Conservation (phyloP, 2,113 vertebrate species). For the Hypocryptadius cinnamomeus region DNA sequence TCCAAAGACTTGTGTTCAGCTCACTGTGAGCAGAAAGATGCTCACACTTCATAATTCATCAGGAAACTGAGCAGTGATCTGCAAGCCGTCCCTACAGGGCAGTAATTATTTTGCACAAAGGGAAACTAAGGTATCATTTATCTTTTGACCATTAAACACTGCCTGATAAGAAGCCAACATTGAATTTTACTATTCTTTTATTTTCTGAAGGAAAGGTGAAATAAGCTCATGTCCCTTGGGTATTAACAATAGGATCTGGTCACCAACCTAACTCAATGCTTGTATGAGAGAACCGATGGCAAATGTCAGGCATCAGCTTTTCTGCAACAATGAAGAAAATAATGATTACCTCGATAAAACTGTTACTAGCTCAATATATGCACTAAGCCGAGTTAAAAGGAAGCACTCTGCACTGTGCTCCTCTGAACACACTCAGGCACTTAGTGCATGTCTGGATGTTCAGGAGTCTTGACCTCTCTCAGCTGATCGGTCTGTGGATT, state of each 20-base stretch:
- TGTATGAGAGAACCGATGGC: background rate
- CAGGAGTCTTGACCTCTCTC: background rate
- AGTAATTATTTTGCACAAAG: background rate
- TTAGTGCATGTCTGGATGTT: background rate
- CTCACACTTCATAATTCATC: background rate
- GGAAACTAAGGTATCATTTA: background rate
- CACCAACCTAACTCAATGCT: rapidly evolving
- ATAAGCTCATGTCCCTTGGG: background rate
- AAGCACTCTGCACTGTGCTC: background rate
- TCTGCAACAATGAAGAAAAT: background rate
- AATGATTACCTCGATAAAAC: background rate
- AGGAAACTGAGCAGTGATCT: background rate
- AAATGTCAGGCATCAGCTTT: background rate
- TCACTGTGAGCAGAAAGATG: background rate
- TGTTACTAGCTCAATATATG: background rate
- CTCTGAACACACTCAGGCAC: background rate
- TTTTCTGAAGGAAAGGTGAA: background rate
- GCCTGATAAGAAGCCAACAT: background rate
- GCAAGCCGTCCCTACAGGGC: background rate
- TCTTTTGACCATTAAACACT: background rate
- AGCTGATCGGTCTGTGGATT: constrained; percentile 10
- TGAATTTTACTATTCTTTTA: background rate
- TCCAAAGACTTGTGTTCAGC: background rate
- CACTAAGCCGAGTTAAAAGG: background rate
- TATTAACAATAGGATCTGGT: background rate